phyloP scores from a whole-genome alignment of 2,888 invertebrate genomes.

The Microplitis manilae region DNA sequence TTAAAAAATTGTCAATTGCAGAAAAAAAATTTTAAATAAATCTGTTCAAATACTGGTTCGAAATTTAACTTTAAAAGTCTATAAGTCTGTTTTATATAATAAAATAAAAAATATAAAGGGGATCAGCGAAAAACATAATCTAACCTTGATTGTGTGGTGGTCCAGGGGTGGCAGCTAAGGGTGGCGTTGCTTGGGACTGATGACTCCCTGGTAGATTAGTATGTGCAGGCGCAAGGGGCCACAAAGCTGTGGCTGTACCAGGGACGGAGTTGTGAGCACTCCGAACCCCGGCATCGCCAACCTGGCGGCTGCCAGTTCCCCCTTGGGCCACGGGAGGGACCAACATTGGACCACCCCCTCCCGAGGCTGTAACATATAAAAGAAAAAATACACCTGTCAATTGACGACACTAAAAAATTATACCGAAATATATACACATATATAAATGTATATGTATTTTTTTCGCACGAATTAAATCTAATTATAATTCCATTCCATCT shows the following conservation, averaged over 20 bases:
- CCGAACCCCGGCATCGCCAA: conserved; percentile 70
- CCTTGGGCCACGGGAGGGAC: conserved; percentile 70
- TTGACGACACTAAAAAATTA: conserved; percentile 16
- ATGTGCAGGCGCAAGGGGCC: conserved; percentile 72
- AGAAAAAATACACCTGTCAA: conserved; percentile 36
- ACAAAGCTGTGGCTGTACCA: conserved; percentile 68
- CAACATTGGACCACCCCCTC: conserved; percentile 71
- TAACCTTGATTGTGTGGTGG: conserved; percentile 68
- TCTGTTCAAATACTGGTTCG: too few relatives aligned
- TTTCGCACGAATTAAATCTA: not conserved
- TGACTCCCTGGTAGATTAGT: conserved; percentile 65
- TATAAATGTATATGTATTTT: not conserved
- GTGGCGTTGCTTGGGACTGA: conserved; percentile 66
- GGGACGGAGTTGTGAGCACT: conserved; percentile 64
- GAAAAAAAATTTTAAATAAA: too few relatives aligned
- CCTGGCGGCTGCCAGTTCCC: conserved; percentile 65
- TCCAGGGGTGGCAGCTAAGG: conserved; percentile 66
- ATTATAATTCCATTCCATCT: not conserved
- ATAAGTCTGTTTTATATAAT: not conserved
- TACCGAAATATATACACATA: conserved; percentile 31
- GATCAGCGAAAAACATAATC: conserved; percentile 30
- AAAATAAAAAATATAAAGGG: not conserved
- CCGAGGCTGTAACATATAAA: conserved; percentile 64
- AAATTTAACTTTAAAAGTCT: too few relatives aligned
- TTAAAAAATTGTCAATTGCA: too few relatives aligned